Percentiles rank a stretch among this genome's conserved stretches.
phyloP scores from a whole-genome alignment of 2,113 vertebrate species.

The Xiphorhynchus elegans region DNA sequence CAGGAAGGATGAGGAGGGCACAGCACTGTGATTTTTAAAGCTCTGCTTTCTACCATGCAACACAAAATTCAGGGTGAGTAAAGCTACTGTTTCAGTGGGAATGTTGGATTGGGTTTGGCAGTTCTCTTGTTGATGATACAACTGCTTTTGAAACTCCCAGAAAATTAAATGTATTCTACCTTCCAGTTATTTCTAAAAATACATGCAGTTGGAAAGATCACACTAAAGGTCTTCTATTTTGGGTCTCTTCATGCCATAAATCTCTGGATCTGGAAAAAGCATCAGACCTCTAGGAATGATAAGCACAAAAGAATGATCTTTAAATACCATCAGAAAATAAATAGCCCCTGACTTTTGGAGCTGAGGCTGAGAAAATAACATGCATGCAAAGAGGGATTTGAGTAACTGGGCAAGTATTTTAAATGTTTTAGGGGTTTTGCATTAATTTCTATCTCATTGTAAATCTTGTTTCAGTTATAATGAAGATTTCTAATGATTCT shows the following conservation, averaged over 20 bases:
- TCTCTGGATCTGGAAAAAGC: neutral
- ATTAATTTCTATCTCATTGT: neutral
- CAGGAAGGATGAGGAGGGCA: neutral
- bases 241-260: neutral
- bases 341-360: neutral
- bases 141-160: neutral
- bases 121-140: neutral
- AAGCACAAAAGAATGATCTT: neutral
- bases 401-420: neutral
- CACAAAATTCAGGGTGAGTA: neutral
- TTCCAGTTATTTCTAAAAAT: constrained; percentile 18
- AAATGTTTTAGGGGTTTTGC: neutral
- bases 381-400: neutral
- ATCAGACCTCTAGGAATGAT: neutral
- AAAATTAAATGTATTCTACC: neutral
- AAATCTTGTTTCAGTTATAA: neutral
- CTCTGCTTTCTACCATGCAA: neutral
- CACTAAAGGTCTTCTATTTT: constrained; percentile 9
- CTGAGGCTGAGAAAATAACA: neutral
- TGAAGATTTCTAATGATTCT: neutral
- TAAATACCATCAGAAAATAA: neutral
- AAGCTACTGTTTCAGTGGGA: neutral
- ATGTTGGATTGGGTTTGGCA: neutral
- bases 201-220: neutral
- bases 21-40: neutral